Evolutionary conservation across 2,113 vertebrate species (phyloP), one percentile per base, ranked within the genome.

Genomic region (Erythrolamprus reginae): DNA sequence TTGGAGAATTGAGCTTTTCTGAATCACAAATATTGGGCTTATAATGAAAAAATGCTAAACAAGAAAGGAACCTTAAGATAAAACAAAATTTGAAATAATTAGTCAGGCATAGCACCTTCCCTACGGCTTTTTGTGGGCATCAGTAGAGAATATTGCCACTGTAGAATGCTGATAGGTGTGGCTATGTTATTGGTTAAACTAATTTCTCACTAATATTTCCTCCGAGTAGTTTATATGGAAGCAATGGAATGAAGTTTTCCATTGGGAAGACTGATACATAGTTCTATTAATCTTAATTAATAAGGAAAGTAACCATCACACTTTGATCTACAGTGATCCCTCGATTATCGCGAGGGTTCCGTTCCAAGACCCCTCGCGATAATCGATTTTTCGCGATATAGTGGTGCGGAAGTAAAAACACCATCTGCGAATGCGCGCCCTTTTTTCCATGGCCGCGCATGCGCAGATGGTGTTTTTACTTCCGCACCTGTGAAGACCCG

Each of bases 171-270:
- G 9, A 53, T 86, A 26, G 58, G 1, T 56, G 52, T 58, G 84
- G 47, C 12, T 52, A 12, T 90, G 48, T 33, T 45, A 3, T 61
- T 50, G n/a, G 70, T 56, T 13, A 51, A 10, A 82, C n/a, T 61
- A 53, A 88, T 58, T 82, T 88, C 86, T 84, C 77, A 88, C 83
- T 45, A 83, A 28, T 56, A 23, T 91, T 88, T 91, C 21, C 53
- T 56, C n/a, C 28, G 21, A 26, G 65, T 55, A 61, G 53, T 48
- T 86, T 51, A 42, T 24, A n/a, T 51, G 61, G 86, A 50, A 50
- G 77, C 86, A 58, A 88, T 5, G 45, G 7, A 7, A 55, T 21
- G 58, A 58, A 38, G 50, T 19, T 90, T 86, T 84, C n/a, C 84
- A 82, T 52, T 0, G 7, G 12, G 19, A 56, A 45, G 42, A 82